Evolutionary conservation across 2,797 vertebrate genomes (phyloP), one percentile per base, ranked within the genome.

Genomic region (Coregonus ussuriensis): DNA sequence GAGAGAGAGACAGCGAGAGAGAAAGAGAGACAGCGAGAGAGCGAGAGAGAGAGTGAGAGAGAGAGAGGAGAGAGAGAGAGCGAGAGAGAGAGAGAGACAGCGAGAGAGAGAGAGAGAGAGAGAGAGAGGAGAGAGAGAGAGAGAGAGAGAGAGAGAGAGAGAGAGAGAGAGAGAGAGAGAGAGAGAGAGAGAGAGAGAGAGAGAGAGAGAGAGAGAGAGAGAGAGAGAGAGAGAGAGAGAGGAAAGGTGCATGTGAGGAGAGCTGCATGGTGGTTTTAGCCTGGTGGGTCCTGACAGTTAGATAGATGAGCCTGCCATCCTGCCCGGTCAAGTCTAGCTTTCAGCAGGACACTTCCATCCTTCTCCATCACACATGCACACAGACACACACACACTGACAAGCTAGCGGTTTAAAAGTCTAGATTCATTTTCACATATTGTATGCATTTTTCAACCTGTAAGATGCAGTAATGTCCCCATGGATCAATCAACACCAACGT

Each of bases 251-350:
- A 37, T 6, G 37, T 1, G 56, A 21, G 56, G 56, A n/a, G 13
- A 59, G 56, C 6, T n/a, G 11, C 18, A n/a, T 21, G 18, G 13
- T 68, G 16, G 31, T 83, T 87, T 81, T 70, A 1, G 63, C 84
- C 86, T 65, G 81, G 77, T 73, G 85, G 81, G 86, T 31, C 71
- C 69, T 85, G 86, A 86, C 89, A 90, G 83, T 53, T 77, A 85
- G 86, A 90, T 80, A 79, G 86, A 91, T 89, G 86, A 82, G 66
- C 70, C 4, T 53, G 76, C 69, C 76, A 77, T 0, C 35, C 72
- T 4, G 77, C 77, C 76, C 79, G 74, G 71, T 76, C 71, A 14
- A 54, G 76, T 84, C 74, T 76, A 79, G 70, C 77, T 77, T 77
- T 73, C 41, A 78, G 33, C 63, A 77, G 51, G 74, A 74, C 78